phyloP scores from a whole-genome alignment of 1,140 invertebrate genomes.

The Theocolax elegans region DNA sequence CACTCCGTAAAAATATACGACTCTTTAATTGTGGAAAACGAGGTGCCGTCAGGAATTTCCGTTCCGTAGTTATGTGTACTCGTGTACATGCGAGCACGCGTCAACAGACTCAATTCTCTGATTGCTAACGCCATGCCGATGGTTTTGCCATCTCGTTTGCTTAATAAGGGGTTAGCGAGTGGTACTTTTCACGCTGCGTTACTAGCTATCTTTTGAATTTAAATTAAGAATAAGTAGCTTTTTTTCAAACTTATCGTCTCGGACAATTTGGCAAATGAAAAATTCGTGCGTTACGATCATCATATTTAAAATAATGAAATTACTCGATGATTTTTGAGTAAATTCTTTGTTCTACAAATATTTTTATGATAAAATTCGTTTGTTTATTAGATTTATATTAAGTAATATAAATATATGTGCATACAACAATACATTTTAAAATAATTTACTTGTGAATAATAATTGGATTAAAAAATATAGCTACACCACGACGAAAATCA shows the following conservation, averaged over 20 bases:
- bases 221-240: not conserved
- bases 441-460: no score
- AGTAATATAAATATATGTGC: no score
- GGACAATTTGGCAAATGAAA: not conserved
- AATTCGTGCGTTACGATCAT: not conserved
- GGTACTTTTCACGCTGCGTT: not conserved
- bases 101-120: slow-evolving; percentile 1
- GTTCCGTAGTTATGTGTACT: not conserved
- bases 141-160: not conserved
- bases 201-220: no score
- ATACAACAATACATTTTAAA: no score
- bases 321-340: not conserved
- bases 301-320: no score
- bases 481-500: no score
- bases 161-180: not conserved
- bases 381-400: no score
- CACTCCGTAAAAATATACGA: no score
- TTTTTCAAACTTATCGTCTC: not conserved
- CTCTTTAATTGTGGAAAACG: slow-evolving; percentile 7
- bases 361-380: no score
- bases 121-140: slow-evolving; percentile 3
- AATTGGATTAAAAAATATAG: no score
- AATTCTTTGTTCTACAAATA: not conserved
- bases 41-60: not conserved
- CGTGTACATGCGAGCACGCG: no score